Evolutionary conservation across 1,140 invertebrate species (phyloP).

Genomic region (Bombus sylvicola): DNA sequence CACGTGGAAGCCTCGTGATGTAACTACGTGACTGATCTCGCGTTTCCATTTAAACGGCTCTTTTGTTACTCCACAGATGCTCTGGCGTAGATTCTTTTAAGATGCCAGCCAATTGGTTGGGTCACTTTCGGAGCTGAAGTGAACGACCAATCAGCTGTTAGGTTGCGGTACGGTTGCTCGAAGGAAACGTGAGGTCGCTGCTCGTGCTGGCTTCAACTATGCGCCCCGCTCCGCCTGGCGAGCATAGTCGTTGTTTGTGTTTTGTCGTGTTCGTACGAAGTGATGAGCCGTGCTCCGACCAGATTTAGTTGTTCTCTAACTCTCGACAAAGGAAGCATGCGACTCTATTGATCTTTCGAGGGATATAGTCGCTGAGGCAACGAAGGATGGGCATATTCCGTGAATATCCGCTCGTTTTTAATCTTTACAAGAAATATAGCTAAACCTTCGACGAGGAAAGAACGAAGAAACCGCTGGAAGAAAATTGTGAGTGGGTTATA

Average conservation of each 20-base stretch:
- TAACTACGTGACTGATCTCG: constrained; percentile 10
- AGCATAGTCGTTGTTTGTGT: constrained; percentile 55
- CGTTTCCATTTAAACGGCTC: constrained; percentile 31
- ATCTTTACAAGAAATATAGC: constrained; percentile 75
- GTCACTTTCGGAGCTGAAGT: not conserved
- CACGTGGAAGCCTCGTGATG: not conserved
- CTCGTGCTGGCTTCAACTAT: not conserved
- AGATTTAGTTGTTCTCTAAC: not conserved
- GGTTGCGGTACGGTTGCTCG: not conserved
- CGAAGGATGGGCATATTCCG: constrained; percentile 70
- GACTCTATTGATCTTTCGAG: not conserved
- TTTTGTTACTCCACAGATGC: not conserved
- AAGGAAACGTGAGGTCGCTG: constrained; percentile 44
- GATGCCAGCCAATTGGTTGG: constrained; percentile 23
- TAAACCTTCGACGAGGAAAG: constrained; percentile 35
- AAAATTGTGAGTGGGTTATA: not conserved
- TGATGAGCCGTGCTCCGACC: too few species aligned
- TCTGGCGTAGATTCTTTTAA: not conserved
- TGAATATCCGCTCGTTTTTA: constrained; percentile 75
- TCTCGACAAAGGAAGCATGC: not conserved
- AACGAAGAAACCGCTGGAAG: not conserved
- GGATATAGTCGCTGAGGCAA: too few species aligned
- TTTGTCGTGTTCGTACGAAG: not conserved
- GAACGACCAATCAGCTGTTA: not conserved
- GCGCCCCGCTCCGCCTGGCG: not conserved